These are phyloP conservation scores for Astyanax mexicanus DNA, from an alignment of 2,797 vertebrate genomes.

Conservation along the genomic window DNA sequence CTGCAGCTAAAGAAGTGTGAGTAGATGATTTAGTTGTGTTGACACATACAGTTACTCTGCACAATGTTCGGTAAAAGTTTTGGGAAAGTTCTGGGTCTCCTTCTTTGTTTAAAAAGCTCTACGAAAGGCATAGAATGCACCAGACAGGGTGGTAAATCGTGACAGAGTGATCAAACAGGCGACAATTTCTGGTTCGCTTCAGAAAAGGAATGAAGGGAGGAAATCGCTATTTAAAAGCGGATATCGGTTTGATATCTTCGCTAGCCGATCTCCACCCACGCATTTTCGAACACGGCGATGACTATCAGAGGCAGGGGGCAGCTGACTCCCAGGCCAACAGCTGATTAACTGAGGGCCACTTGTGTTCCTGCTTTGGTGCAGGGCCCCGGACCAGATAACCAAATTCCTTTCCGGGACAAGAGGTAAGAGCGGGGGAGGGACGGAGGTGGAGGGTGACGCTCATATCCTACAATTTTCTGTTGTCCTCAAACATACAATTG, in stretches of 20 bases:
- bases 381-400: conserved; percentile 49
- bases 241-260: conserved; percentile 65
- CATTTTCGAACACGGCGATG: conserved; percentile 78
- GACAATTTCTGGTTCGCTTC: background rate
- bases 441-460: background rate
- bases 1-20: too few relatives aligned
- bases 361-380: conserved; percentile 42
- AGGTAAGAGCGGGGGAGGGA: background rate
- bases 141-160: background rate
- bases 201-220: conserved; percentile 58
- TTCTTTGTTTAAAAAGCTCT: too few relatives aligned
- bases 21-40: too few relatives aligned
- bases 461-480: background rate
- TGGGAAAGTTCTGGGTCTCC: too few relatives aligned
- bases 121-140: background rate
- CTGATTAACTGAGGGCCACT: conserved; percentile 70
- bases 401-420: conserved; percentile 42
- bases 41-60: too few relatives aligned
- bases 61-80: too few relatives aligned
- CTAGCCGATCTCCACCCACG: conserved; percentile 63
- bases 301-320: conserved; percentile 78
- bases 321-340: conserved; percentile 77
- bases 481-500: background rate
- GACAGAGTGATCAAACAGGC: too few relatives aligned
- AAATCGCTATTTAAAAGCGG: conserved; percentile 56